A percentile compares a stretch with the other conserved stretches of the same genome.
Evolutionary conservation across 2,888 invertebrate genomes (phyloP).

Genomic region (Sarcophaga rosellei): DNA sequence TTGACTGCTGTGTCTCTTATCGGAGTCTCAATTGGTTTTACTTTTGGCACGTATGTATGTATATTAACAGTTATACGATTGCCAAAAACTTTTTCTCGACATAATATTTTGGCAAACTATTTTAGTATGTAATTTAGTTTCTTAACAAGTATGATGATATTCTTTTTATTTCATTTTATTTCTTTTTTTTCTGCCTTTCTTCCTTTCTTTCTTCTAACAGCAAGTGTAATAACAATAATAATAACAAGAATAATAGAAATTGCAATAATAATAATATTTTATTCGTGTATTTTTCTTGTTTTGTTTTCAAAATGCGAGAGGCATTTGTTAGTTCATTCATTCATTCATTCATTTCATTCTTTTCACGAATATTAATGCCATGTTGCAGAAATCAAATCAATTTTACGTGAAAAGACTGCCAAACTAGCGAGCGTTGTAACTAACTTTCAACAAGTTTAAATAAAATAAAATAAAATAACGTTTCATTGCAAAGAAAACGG

Average conservation of each 20-base stretch:
- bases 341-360: slow-evolving; percentile 8
- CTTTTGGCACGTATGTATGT: not conserved
- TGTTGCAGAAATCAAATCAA: slow-evolving; percentile 22
- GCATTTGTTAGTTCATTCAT: not conserved
- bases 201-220: not conserved
- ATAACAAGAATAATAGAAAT: slow-evolving; percentile 43
- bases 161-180: not conserved
- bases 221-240: slow-evolving; percentile 6
- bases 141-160: slow-evolving; percentile 36
- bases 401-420: slow-evolving; percentile 23
- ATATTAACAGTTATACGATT: slow-evolving; percentile 17
- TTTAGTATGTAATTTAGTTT: slow-evolving; percentile 43
- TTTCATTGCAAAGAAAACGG: too few species aligned
- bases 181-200: not conserved
- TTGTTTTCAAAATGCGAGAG: too few species aligned
- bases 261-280: slow-evolving; percentile 17
- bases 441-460: too few species aligned
- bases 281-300: not conserved
- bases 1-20: not conserved
- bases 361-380: slow-evolving; percentile 32
- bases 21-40: not conserved
- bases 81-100: slow-evolving; percentile 37
- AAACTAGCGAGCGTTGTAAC: not conserved
- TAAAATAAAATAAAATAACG: too few species aligned
- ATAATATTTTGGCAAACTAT: slow-evolving; percentile 37